phyloP scores from a whole-genome alignment of 2,797 vertebrate genomes.

The Monodelphis domestica region DNA sequence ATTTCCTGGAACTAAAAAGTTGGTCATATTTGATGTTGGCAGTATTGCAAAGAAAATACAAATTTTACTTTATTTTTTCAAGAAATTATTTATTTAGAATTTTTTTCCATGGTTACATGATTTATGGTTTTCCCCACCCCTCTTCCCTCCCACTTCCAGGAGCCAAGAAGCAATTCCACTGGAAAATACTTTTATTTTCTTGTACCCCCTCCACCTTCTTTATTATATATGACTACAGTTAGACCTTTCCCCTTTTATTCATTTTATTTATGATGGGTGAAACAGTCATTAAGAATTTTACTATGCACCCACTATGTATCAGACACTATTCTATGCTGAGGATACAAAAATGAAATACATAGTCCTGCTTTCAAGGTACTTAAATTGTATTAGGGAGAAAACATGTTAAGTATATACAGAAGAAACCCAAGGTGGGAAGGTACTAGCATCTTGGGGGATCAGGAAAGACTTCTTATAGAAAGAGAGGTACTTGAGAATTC shows the following conservation, averaged over 20 bases:
- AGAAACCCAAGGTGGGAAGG: neutral
- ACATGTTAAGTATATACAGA: neutral
- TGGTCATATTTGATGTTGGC: constrained; percentile 53
- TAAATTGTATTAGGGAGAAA: neutral
- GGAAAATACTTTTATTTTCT: too few relatives aligned
- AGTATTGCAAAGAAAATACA: constrained; percentile 63
- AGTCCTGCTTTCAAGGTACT: neutral
- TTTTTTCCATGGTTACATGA: constrained; percentile 61
- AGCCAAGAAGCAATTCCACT: neutral
- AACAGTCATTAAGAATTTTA: neutral
- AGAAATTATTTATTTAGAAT: constrained; percentile 59
- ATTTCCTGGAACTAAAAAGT: constrained; percentile 53
- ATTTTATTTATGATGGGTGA: neutral
- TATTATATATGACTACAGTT: neutral
- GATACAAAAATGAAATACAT: neutral
- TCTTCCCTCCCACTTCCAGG: too few relatives aligned
- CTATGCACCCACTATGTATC: neutral
- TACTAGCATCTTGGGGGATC: neutral
- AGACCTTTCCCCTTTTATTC: neutral
- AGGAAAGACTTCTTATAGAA: neutral
- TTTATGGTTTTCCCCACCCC: constrained; percentile 55
- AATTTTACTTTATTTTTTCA: too few relatives aligned
- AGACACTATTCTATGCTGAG: neutral
- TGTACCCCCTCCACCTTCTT: neutral
- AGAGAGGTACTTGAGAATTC: neutral